phyloP scores from a whole-genome alignment of 2,888 invertebrate species.

The Acholoe squamosa region DNA sequence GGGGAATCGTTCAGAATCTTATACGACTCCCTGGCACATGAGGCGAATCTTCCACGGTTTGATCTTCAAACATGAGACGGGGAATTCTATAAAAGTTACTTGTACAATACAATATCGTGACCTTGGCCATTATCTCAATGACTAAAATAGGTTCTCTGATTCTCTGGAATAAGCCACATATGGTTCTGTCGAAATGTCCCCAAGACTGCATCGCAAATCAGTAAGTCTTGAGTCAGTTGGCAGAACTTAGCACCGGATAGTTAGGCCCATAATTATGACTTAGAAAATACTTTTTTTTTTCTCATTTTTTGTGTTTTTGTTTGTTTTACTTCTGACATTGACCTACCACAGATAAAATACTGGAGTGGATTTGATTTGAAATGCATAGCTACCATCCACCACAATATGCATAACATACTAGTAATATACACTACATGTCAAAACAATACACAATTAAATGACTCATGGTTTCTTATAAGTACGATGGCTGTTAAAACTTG shows the following conservation, averaged over 20 bases:
- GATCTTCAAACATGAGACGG: slow-evolving; percentile 26
- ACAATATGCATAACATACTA: slow-evolving; percentile 50
- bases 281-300: slow-evolving; percentile 59
- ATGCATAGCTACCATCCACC: slow-evolving; percentile 62
- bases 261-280: slow-evolving; percentile 60
- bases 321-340: slow-evolving; percentile 43
- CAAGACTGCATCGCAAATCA: slow-evolving; percentile 57
- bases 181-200: slow-evolving; percentile 57
- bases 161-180: slow-evolving; percentile 46
- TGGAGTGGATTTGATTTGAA: slow-evolving; percentile 62
- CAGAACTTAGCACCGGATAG: slow-evolving; percentile 62
- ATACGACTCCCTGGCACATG: slow-evolving; percentile 44
- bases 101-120: slow-evolving; percentile 48
- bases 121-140: slow-evolving; percentile 49
- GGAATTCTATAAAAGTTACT: slow-evolving; percentile 52
- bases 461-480: slow-evolving; percentile 53
- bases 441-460: slow-evolving; percentile 51
- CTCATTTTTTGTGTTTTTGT: slow-evolving; percentile 54
- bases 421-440: slow-evolving; percentile 36
- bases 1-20: slow-evolving; percentile 22
- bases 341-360: slow-evolving; percentile 59
- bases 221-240: slow-evolving; percentile 62
- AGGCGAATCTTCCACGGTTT: slow-evolving; percentile 48
- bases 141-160: slow-evolving; percentile 58
- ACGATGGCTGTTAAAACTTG: slow-evolving; percentile 51